Evolutionary conservation across 1,140 invertebrate species (phyloP).

Genomic region (Patella vulgata): DNA sequence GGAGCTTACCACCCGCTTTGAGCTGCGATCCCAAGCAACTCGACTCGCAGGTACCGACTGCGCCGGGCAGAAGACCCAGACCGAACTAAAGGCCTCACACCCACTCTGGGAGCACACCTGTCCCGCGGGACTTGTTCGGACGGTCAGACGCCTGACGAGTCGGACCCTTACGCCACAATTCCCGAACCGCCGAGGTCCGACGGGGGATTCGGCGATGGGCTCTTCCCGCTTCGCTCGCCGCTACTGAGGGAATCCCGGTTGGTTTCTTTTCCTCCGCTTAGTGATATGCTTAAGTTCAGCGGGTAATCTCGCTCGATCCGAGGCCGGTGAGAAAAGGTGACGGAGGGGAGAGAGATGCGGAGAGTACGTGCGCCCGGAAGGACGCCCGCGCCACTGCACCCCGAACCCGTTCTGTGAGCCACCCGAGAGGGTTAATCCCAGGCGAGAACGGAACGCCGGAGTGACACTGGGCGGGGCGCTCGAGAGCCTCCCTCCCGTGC

Average conservation of each 20-base stretch:
- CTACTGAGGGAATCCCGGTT: slow-evolving; percentile 88
- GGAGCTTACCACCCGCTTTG: slow-evolving; percentile 85
- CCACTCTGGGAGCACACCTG: slow-evolving; percentile 77
- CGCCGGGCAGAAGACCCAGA: slow-evolving; percentile 67
- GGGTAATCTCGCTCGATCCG: slow-evolving; percentile 79
- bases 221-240: slow-evolving; percentile 85
- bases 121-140: slow-evolving; percentile 73
- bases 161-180: slow-evolving; percentile 78
- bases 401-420: too few species aligned
- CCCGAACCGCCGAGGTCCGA: slow-evolving; percentile 65
- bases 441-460: background rate
- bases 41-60: slow-evolving; percentile 80
- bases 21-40: slow-evolving; percentile 87
- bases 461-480: background rate
- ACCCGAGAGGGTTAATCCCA: too few species aligned
- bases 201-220: slow-evolving; percentile 75
- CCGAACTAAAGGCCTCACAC: slow-evolving; percentile 76
- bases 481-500: background rate
- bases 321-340: slow-evolving; percentile 68
- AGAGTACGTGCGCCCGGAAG: background rate
- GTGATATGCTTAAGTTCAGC: slow-evolving; percentile 89
- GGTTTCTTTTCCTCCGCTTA: slow-evolving; percentile 94
- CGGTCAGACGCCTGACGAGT: slow-evolving; percentile 23
- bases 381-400: background rate
- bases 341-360: background rate